Base-by-base conservation (phyloP, 2,797 vertebrate genomes). In the Alouatta caraya region DNA sequence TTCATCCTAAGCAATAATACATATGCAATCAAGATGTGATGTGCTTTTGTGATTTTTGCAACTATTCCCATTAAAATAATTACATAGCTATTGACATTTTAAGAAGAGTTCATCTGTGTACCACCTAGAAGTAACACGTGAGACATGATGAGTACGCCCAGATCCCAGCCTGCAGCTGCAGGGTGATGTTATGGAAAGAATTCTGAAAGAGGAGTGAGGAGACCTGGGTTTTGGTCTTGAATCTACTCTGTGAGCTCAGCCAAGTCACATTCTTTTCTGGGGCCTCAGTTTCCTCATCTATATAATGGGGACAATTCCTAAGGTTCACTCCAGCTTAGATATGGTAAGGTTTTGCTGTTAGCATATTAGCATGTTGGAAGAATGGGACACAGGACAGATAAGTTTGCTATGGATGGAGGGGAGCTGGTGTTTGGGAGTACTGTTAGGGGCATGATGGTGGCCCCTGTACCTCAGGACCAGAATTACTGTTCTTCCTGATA, bases 391-490 rank as follows among this genome's bases (percentile, higher is more conserved):
- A 8, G 42, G 76, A n/a, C 17, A 42, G 17, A n/a, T 21, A 12
- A 61, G 52, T 26, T 84, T 24, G 55, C 64, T 5, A 1, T 26
- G 44, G 42, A 21, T 30, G 21, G 50, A 37, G 37, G 19, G 52
- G 8, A 55, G 50, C 59, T 78, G 5, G 33, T 30, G 0, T 26
- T 10, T 22, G 15, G 10, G 5, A 2, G 6, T 55, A 3, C 48
- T 28, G 1, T 30, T 13, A 8, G 21, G 24, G 15, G 19, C 10
- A 1, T 22, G 22, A 0, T 9, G 10, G 6, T n/a, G 8, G 1
- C 19, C 70, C 8, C 67, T 4, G 22, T 13, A 3, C 21, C n/a
- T 17, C 21, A 12, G 37, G 26, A 64, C 8, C 46, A 30, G 55
- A 57, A 1, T 26, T 4, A 2, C 33, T 37, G 3, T 59, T 67